Conservation (phyloP, 2,797 vertebrate genomes). For the Champsocephalus gunnari region DNA sequence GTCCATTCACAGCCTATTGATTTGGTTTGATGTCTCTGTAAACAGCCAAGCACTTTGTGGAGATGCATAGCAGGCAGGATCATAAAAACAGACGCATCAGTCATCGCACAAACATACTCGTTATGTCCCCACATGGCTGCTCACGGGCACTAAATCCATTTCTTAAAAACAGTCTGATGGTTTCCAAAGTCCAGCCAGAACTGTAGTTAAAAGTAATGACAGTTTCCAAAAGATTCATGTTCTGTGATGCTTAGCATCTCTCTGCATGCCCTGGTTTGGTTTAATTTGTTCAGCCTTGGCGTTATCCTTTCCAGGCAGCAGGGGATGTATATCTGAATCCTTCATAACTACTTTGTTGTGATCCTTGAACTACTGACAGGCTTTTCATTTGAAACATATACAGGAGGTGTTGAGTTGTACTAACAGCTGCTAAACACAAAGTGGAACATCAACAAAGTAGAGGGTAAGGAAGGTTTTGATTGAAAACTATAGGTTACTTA, state of each 20-base stretch:
- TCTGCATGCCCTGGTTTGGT: conserved; percentile 4
- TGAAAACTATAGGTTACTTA: too few species aligned
- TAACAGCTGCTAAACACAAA: neutral
- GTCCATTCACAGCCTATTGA: conserved; percentile 76
- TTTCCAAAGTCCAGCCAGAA: conserved; percentile 43
- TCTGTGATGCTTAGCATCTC: conserved; percentile 18
- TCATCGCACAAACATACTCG: conserved; percentile 59
- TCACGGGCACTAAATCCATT: conserved; percentile 57
- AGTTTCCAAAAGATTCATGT: conserved; percentile 40
- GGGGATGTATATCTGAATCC: conserved; percentile 4
- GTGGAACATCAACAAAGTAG: neutral
- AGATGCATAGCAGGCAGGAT: conserved; percentile 55
- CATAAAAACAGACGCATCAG: conserved; percentile 61
- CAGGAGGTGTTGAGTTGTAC: neutral
- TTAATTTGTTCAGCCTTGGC: conserved; percentile 21
- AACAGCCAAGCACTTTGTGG: conserved; percentile 60
- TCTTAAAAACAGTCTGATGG: conserved; percentile 54
- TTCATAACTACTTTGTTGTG: conserved; percentile 20
- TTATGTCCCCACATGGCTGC: conserved; percentile 58
- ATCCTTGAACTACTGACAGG: conserved; percentile 11
- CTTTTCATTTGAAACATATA: conserved; percentile 17
- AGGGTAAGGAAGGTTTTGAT: neutral
- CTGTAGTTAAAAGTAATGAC: conserved; percentile 52
- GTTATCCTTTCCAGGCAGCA: conserved; percentile 11
- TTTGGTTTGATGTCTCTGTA: conserved; percentile 73